Percentiles rank a stretch among this genome's conserved stretches.
Conservation (phyloP, 2,797 vertebrate genomes). For the Dipus sagitta region DNA sequence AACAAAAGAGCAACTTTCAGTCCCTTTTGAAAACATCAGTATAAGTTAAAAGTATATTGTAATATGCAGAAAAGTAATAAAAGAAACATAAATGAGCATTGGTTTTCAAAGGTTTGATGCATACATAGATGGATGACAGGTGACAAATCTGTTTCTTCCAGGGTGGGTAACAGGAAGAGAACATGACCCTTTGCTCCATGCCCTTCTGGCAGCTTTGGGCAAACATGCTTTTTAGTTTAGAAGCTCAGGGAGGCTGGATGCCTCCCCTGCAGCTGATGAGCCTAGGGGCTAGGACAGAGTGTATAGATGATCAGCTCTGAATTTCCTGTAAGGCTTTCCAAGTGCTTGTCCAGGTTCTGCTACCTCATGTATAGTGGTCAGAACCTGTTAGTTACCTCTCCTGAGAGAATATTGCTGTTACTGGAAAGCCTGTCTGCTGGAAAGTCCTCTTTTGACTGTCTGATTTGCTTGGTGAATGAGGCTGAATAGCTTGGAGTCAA, state of each 20-base stretch:
- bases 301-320: constrained; percentile 25
- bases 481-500: not conserved
- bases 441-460: constrained; percentile 38
- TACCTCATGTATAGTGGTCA: not conserved
- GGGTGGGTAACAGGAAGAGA: not conserved
- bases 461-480: not conserved
- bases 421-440: constrained; percentile 7
- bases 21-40: constrained; percentile 56
- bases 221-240: not conserved
- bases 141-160: constrained; percentile 45
- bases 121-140: not conserved
- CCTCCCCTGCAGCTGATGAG: constrained; percentile 22
- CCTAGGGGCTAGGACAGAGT: not conserved
- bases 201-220: not conserved
- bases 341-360: not conserved
- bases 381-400: not conserved
- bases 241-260: not conserved
- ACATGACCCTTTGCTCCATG: not conserved
- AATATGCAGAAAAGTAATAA: constrained; percentile 29
- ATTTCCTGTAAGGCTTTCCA: constrained; percentile 20
- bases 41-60: constrained; percentile 54
- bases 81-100: not conserved
- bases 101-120: constrained; percentile 51
- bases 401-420: constrained; percentile 8
- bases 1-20: constrained; percentile 26